phyloP scores from a whole-genome alignment of 2,888 invertebrate genomes.

The Ormyrus nitidulus region DNA sequence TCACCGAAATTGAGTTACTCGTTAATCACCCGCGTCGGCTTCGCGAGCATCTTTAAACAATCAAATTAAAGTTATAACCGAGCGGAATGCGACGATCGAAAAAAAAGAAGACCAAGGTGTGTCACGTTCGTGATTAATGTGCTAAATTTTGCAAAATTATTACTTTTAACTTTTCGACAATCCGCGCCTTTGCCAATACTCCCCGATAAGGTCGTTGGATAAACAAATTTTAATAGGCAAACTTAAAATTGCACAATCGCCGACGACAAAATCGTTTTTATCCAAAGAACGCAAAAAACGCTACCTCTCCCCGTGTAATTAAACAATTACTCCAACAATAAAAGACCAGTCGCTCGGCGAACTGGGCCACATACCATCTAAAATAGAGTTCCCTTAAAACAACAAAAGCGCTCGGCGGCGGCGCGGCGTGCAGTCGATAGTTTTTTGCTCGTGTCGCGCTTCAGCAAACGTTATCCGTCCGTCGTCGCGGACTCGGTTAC shows the following conservation, averaged over 20 bases:
- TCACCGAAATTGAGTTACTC: slow-evolving; percentile 20
- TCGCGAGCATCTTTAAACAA: slow-evolving; percentile 1
- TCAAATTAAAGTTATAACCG: no score
- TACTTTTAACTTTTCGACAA: no score
- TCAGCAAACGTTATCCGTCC: slow-evolving; percentile 45
- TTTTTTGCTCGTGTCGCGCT: slow-evolving; percentile 21
- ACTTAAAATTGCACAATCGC: no score
- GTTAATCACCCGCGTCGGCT: not conserved
- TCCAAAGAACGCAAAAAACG: no score
- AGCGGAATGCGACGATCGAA: no score
- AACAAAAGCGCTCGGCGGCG: not conserved
- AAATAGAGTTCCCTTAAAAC: slow-evolving; percentile 29
- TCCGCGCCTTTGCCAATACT: no score
- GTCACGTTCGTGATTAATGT: no score
- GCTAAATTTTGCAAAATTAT: no score
- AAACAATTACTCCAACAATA: slow-evolving; percentile 20
- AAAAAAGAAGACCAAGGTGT: no score
- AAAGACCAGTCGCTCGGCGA: not conserved
- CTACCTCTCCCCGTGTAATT: not conserved
- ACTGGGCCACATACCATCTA: slow-evolving; percentile 9
- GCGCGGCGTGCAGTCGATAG: not conserved
- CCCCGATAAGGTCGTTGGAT: no score
- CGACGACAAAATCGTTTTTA: no score
- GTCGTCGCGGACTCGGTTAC: slow-evolving; percentile 43
- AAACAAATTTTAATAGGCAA: no score